Conservation (phyloP, 2,797 vertebrate species). For the Pseudocheirus occidentalis region DNA sequence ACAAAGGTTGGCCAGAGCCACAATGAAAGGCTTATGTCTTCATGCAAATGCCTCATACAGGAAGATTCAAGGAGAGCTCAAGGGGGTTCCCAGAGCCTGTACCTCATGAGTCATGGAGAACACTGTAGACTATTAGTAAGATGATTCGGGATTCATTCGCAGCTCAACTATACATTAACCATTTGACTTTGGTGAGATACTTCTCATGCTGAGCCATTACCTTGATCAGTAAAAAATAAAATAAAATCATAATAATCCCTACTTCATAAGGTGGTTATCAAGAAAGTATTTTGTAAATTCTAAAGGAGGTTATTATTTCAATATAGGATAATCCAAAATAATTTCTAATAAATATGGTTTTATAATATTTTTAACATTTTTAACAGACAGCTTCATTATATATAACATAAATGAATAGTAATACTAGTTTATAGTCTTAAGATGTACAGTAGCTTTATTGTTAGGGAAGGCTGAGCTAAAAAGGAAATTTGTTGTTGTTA, state of each 20-base stretch:
- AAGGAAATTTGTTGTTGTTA: background rate
- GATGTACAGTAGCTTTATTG: background rate
- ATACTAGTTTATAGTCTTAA: background rate
- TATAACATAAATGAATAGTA: background rate
- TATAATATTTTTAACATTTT: background rate
- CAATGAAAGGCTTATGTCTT: too few relatives aligned
- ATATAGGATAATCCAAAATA: background rate
- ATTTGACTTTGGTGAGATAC: background rate
- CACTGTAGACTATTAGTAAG: background rate
- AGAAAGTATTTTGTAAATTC: background rate
- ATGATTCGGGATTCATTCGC: background rate
- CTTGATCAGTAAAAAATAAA: background rate
- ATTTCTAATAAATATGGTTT: background rate
- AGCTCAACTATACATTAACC: background rate
- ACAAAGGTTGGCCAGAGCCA: too few relatives aligned
- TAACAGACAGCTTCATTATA: background rate
- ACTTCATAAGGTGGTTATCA: background rate
- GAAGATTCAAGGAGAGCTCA: too few relatives aligned
- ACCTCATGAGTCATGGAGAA: background rate
- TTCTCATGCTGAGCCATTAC: background rate
- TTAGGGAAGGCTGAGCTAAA: background rate
- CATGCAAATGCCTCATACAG: too few relatives aligned
- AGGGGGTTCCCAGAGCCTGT: too few relatives aligned
- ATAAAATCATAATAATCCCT: background rate
- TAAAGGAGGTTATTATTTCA: background rate